Base-by-base conservation (phyloP, 2,113 vertebrate genomes). In the Natator depressus region DNA sequence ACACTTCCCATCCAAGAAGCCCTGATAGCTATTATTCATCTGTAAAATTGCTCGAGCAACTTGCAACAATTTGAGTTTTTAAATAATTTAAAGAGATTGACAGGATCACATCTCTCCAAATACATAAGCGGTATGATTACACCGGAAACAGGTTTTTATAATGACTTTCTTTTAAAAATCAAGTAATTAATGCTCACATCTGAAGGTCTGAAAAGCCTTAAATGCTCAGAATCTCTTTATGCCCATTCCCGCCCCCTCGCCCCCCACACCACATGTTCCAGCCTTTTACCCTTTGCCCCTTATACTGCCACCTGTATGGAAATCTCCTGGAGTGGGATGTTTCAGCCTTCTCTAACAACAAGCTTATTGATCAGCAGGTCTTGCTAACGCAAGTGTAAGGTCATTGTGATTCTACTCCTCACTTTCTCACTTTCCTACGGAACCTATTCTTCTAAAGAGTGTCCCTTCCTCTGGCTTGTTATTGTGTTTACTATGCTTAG, bases 31-130 rank as follows among this genome's bases (percentile, higher is more conserved):
- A 80, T 95, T 93, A 96, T 89, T 95, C 84, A 91, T 87, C 80
- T 93, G 86, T 87, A 87, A 89, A 92, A 69, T 29, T 76, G 57
- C 81, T 97, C 96, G 89, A 84, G 95, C 88, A 93, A 14, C 90
- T 96, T 95, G 86, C 1, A 59, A 82, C 80, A 38, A 88, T 93
- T 89, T 84, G 94, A 95, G 88, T 93, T 98, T 97, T 96, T 96
- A 97, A 98, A 94, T 97, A 89, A 97, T 97, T 97, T 91, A 95
- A 80, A 51, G 57, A 80, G n/a, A 88, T 72, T 85, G 90, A 93
- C 90, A 93, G 80, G 84, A 91, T 94, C 1, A 2, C 72, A 69
- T 94, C 80, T 85, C 80, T 75, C 87, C 75, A 94, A 89, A 79
- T 83, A 92, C 14, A 92, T 93, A 98, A 97, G 95, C 91, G 96